phyloP scores from a whole-genome alignment of 1,140 invertebrate species.

The Anoplolepis gracilipes region DNA sequence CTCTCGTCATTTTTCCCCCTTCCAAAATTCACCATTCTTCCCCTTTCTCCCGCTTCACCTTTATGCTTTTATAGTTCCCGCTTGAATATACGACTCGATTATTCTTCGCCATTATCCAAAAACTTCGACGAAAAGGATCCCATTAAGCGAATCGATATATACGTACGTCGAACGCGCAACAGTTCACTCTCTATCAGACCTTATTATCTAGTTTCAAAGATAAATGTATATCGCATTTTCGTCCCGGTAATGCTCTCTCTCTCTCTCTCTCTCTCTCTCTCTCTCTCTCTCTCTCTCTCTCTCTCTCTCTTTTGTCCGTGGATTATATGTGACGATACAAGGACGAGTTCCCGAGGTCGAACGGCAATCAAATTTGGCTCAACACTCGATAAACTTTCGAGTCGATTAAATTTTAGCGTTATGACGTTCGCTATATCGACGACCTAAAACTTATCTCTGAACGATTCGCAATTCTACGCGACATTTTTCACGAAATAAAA shows the following conservation, averaged over 20 bases:
- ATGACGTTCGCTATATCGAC: conserved; percentile 18
- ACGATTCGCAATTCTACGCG: not conserved
- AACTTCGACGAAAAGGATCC: conserved; percentile 68
- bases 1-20: conserved; percentile 57
- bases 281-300: not conserved
- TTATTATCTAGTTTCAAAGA: conserved; percentile 56
- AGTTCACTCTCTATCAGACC: conserved; percentile 56
- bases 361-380: conserved; percentile 46
- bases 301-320: not conserved
- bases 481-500: conserved; percentile 14
- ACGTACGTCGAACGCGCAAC: conserved; percentile 50
- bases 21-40: no score
- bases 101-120: conserved; percentile 68
- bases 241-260: not conserved
- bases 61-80: conserved; percentile 61
- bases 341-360: not conserved
- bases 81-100: conserved; percentile 73
- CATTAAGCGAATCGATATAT: conserved; percentile 60
- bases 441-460: conserved; percentile 25
- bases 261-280: no score
- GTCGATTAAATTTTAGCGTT: conserved; percentile 48
- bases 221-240: conserved; percentile 43
- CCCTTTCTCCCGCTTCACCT: not conserved
- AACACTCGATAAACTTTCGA: conserved; percentile 31
- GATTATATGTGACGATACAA: conserved; percentile 32